Evolutionary conservation across 2,797 vertebrate species (phyloP).

Genomic region (Sardinella longiceps): DNA sequence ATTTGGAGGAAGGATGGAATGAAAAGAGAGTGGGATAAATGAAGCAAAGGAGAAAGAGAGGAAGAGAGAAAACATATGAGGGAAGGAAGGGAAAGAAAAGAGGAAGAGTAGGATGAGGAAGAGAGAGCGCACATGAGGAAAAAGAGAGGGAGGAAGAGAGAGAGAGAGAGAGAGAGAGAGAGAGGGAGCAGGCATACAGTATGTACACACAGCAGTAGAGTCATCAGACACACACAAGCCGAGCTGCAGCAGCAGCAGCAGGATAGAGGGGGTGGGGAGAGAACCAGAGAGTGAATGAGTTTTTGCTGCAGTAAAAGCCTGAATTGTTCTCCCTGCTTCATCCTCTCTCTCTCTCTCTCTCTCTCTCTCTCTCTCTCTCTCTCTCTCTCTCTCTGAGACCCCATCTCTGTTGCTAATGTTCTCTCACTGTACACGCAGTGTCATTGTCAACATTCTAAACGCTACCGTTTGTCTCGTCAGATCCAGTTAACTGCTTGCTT

Average conservation of each 20-base stretch:
- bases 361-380: constrained; percentile 6
- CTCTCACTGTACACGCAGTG: constrained; percentile 31
- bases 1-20: not conserved
- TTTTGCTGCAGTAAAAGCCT: constrained; percentile 76
- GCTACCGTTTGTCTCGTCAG: not conserved
- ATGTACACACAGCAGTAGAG: constrained; percentile 9
- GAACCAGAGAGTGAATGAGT: constrained; percentile 70
- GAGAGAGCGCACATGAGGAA: not conserved
- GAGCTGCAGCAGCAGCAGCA: constrained; percentile 1
- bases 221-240: not conserved
- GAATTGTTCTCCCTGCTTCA: constrained; percentile 55
- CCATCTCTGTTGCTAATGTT: not conserved
- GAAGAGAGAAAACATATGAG: constrained; percentile 48
- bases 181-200: constrained; percentile 49
- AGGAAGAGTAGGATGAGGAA: not conserved
- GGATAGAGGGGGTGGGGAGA: constrained; percentile 15
- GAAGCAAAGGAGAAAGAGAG: constrained; percentile 62
- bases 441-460: constrained; percentile 9
- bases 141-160: not conserved
- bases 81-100: not conserved
- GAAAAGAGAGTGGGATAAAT: not conserved
- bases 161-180: constrained; percentile 30
- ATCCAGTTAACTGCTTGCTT: constrained; percentile 29
- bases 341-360: constrained; percentile 19
- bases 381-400: constrained; percentile 21